Base-by-base conservation (phyloP, 2,797 vertebrate genomes). In the Sorex maritimensis region DNA sequence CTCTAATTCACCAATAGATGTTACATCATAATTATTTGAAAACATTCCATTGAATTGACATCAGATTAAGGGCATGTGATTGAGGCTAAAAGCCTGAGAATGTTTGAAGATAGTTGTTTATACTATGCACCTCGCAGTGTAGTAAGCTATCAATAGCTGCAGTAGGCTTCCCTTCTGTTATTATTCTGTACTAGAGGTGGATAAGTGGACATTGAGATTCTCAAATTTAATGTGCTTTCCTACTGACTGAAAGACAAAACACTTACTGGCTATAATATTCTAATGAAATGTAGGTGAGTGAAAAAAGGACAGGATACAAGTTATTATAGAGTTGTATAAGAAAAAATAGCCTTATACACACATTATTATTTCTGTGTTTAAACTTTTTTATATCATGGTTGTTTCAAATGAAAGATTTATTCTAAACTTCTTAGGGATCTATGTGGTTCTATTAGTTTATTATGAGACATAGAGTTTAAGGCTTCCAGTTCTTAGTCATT, bases 11-110 rank as follows among this genome's bases (percentile, higher is more conserved):
- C 88, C 95, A 96, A 97, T 95, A 92, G 71, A 78, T 95, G 82
- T 95, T 96, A 87, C 83, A 93, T 97, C 92, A 95, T 95, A 84
- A 95, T 97, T 96, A 95, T 96, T 95, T 93, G 82, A 73, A 95
- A 96, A 95, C 93, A 89, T 95, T 78, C 83, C 93, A 52, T 78
- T 87, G 84, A 95, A 93, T 85, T 97, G 94, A 92, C 89, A 91
- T 93, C 89, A 95, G 95, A 96, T 95, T 96, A 92, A 95, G 78
- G 71, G 78, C 85, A 89, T 0, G 24, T 92, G 95, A 95, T 93
- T 95, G 95, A 95, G 94, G 88, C 86, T 93, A 96, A 93, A 85
- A 87, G 81, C 68, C 72, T 87, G 61, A 73, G 93, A 80, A 23
- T 91, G 65, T 92, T 86, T 86, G 81, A 81, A 95, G 87, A 84